These are phyloP conservation scores for Theretra japonica DNA, from an alignment of 2,888 invertebrate species.

Conservation along the genomic window DNA sequence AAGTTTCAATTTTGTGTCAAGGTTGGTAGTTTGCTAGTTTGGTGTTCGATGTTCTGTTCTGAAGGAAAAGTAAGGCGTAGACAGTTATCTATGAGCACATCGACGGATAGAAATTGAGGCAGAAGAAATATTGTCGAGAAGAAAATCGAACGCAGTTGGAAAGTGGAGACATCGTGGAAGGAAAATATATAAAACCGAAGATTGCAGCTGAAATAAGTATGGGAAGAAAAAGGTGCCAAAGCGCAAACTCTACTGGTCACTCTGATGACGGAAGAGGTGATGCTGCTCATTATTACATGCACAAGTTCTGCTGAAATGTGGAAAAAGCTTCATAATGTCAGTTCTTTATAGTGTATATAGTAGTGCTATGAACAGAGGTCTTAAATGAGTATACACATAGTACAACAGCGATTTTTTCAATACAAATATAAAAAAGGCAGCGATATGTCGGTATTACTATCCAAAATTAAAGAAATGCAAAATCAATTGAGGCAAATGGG, in stretches of 20 bases:
- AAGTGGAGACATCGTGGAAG: too few relatives aligned
- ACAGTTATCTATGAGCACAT: too few relatives aligned
- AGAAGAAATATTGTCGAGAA: too few relatives aligned
- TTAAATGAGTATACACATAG: conserved; percentile 50
- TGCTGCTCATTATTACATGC: conserved; percentile 49
- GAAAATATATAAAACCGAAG: conserved; percentile 37
- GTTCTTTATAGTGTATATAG: too few relatives aligned
- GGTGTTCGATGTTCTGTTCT: too few relatives aligned
- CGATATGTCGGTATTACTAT: conserved; percentile 45
- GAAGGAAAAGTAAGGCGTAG: too few relatives aligned
- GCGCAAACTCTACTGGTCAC: conserved; percentile 46
- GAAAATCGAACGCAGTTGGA: too few relatives aligned
- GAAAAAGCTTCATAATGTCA: conserved; percentile 47
- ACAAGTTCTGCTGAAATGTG: conserved; percentile 48
- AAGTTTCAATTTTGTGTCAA: too few relatives aligned
- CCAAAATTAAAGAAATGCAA: conserved; percentile 46
- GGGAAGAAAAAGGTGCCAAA: conserved; percentile 45
- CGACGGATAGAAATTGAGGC: too few relatives aligned
- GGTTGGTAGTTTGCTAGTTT: too few relatives aligned
- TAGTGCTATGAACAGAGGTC: conserved; percentile 57
- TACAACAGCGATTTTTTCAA: conserved; percentile 54
- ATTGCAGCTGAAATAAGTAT: conserved; percentile 31
- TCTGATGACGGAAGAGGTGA: conserved; percentile 45
- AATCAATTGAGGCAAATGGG: conserved; percentile 46
- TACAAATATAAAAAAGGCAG: conserved; percentile 43